phyloP scores from a whole-genome alignment of 1,140 invertebrate species.

The Zophobas atratus region DNA sequence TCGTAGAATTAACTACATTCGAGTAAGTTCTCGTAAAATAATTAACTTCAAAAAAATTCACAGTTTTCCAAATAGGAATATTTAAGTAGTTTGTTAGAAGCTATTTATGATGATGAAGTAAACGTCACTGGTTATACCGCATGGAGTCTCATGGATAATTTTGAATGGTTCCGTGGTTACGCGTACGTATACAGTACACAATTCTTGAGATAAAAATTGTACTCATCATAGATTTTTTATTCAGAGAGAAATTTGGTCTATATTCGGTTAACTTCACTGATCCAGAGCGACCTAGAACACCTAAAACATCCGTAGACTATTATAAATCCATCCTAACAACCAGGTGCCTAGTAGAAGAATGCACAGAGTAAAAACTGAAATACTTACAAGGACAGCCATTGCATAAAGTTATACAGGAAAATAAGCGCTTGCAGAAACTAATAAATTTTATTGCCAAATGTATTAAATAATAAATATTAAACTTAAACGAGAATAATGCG shows the following conservation, averaged over 20 bases:
- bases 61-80: slow-evolving; percentile 66
- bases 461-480: no score
- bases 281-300: slow-evolving; percentile 46
- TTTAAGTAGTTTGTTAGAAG: slow-evolving; percentile 64
- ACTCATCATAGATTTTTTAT: background rate
- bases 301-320: slow-evolving; percentile 47
- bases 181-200: slow-evolving; percentile 68
- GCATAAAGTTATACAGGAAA: no score
- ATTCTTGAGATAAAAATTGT: slow-evolving; percentile 71
- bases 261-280: slow-evolving; percentile 52
- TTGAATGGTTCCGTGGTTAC: slow-evolving; percentile 73
- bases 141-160: slow-evolving; percentile 78
- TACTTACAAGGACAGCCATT: no score
- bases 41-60: no score
- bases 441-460: no score
- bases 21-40: slow-evolving; percentile 61
- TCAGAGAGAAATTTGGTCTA: slow-evolving; percentile 64
- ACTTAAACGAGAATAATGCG: no score
- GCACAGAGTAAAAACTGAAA: background rate
- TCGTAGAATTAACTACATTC: slow-evolving; percentile 70
- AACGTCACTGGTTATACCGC: slow-evolving; percentile 71
- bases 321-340: slow-evolving; percentile 51
- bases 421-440: no score
- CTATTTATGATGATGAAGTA: slow-evolving; percentile 63
- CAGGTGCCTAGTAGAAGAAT: slow-evolving; percentile 2